Base-by-base conservation (phyloP, 2,888 invertebrate species). In the Chalcosyrphus nemorum region DNA sequence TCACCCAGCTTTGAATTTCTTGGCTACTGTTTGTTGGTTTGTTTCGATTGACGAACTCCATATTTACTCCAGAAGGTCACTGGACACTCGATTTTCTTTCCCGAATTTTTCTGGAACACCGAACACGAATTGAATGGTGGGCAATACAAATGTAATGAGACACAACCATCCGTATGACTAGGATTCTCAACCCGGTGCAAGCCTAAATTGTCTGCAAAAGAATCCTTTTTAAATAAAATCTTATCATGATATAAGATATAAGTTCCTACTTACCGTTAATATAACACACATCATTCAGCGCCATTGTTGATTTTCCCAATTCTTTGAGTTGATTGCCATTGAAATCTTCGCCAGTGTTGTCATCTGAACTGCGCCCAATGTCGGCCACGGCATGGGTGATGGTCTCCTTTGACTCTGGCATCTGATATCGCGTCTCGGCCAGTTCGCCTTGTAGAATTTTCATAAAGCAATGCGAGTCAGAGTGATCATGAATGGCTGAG, bases 381-480 rank as follows among this genome's bases (percentile, higher is more conserved):
- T 78, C 75, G 4, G 65, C 68, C 0, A 68, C 56, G 0, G 71
- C 43, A 24, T 74, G 59, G 4, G 71, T 66, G 15, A 72, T 77
- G 11, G 74, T 47, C n/a, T 70, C 56, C 1, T 76, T 56, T 0
- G 70, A 11, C 4, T 78, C 52, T 2, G 89, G 89, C 87, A 87
- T 88, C n/a, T 89, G 88, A 68, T 89, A 92, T 90, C 93, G 93
- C 77, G 97, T 95, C 93, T 99, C 98, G 61, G 94, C 94, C 43
- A 98, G 91, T 77, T 93, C 94, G 0, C 98, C 98, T 81, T 96
- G 95, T 0, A 99, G 93, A 84, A 97, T 94, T 92, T 99, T 99
- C 96, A 99, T 98, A 91, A 99, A 98, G 91, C 99, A 99, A 90
- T 99, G 98, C 0, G 99, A 95, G 89, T 98, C 94, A 0, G 98